Base-by-base conservation (phyloP, 2,888 invertebrate genomes). In the Coenonympha arcania region DNA sequence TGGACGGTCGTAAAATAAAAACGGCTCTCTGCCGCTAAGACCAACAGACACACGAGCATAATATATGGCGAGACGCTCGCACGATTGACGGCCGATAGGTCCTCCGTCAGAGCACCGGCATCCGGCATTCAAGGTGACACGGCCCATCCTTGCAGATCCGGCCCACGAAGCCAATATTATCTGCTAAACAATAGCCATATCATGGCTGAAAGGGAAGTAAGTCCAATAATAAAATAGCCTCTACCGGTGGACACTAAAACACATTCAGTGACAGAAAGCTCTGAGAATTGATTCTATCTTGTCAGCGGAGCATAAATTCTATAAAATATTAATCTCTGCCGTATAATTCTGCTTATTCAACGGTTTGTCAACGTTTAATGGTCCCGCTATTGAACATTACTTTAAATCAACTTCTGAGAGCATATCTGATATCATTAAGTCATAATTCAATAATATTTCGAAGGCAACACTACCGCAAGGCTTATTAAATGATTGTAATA, bases 91-190 rank as follows among this genome's bases (percentile, higher is more conserved):
- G 75, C 67, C 82, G 82, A 84, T 84, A 84, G 76, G 72, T 81
- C 66, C 76, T 75, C 57, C 68, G 70, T 65, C 79, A 76, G 79
- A 75, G 71, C 59, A 69, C 62, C 75, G 78, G 76, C 79, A 81
- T 85, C 85, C 84, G 84, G 82, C 78, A 77, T 71, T 77, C 84
- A 84, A 85, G 84, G 85, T 85, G 84, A 85, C 80, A 77, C 76
- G 60, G 62, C 62, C 73, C 75, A 82, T 84, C 83, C 79, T 80
- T 78, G 77, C 80, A 74, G 76, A 78, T 77, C 77, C 78, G 76
- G 75, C 74, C 73, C 61, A 56, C 54, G 59, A 59, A 65, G 58
- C 59, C 56, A 66, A 57, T 62, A 63, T 63, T 57, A 60, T 60
- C 59, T 56, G 50, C 52, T 55, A 56, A 54, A 65, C 63, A 64